These are phyloP conservation scores for Luscinia luscinia DNA, from an alignment of 2,797 vertebrate genomes.

Conservation along the genomic window DNA sequence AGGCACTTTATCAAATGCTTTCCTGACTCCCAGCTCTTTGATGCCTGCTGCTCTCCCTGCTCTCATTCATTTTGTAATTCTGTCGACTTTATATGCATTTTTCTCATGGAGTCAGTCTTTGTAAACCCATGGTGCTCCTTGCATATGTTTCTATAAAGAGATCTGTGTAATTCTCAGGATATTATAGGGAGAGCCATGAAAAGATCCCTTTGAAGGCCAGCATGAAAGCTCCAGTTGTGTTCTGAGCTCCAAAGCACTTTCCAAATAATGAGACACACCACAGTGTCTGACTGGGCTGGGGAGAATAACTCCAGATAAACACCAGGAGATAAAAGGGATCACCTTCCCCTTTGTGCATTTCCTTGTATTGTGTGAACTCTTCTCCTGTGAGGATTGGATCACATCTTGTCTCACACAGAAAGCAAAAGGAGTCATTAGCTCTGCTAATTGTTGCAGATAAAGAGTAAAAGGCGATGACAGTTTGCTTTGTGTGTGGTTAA, in stretches of 20 bases:
- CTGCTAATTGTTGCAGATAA: conserved; percentile 42
- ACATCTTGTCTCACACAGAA: conserved; percentile 5
- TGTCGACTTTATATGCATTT: not conserved
- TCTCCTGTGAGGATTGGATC: conserved; percentile 15
- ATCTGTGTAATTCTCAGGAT: not conserved
- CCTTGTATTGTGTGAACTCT: conserved; percentile 27
- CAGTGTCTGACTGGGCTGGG: not conserved
- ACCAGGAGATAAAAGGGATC: conserved; percentile 19
- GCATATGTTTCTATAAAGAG: not conserved
- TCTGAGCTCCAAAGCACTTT: conserved; percentile 16
- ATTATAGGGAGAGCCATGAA: not conserved
- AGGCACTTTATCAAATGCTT: not conserved
- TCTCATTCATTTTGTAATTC: conserved; percentile 16
- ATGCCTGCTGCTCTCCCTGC: conserved; percentile 30
- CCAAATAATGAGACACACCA: not conserved
- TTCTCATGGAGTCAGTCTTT: not conserved
- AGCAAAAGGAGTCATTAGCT: conserved; percentile 39
- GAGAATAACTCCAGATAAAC: conserved; percentile 31
- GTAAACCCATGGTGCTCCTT: not conserved
- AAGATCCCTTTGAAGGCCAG: conserved; percentile 45
- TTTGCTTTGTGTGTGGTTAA: conserved; percentile 27
- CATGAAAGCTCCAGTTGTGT: conserved; percentile 5
- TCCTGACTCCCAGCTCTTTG: conserved; percentile 30
- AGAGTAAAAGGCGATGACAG: not conserved
- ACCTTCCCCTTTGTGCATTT: conserved; percentile 31